Evolutionary conservation across 2,113 vertebrate genomes (phyloP).

Genomic region (Panthera leo): DNA sequence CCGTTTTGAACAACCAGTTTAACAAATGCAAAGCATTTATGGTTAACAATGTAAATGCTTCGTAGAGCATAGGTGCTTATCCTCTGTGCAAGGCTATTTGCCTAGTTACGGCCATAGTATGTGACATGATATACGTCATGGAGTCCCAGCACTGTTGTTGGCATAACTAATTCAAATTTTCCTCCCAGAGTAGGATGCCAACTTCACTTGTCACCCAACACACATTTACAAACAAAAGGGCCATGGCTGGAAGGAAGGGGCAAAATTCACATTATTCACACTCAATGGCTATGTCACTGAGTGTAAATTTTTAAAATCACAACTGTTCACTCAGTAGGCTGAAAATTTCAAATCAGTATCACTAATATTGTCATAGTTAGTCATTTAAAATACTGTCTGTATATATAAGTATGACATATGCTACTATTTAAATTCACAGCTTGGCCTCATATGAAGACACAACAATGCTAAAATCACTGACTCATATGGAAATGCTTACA

Average conservation of each 20-base stretch:
- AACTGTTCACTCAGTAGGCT: slow-evolving; percentile 68
- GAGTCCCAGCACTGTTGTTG: not conserved
- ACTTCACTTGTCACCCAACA: slow-evolving; percentile 42
- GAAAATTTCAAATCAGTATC: slow-evolving; percentile 72
- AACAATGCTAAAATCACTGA: slow-evolving; percentile 69
- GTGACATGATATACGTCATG: not conserved
- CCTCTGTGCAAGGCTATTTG: not conserved
- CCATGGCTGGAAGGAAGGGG: slow-evolving; percentile 23
- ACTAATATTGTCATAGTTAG: slow-evolving; percentile 70
- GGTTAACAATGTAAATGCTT: not conserved
- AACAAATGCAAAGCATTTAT: not conserved
- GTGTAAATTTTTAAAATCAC: slow-evolving; percentile 55
- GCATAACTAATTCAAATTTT: slow-evolving; percentile 35
- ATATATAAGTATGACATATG: slow-evolving; percentile 73
- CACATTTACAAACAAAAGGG: slow-evolving; percentile 37
- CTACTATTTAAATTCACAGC: slow-evolving; percentile 78
- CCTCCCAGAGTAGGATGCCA: slow-evolving; percentile 29
- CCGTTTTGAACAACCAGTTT: not conserved
- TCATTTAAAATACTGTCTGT: slow-evolving; percentile 72
- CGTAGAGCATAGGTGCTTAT: not conserved
- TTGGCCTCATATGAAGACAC: slow-evolving; percentile 69
- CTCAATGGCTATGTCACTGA: slow-evolving; percentile 45
- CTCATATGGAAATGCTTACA: slow-evolving; percentile 75
- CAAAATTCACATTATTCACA: slow-evolving; percentile 55
- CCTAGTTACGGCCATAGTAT: not conserved